Evolutionary conservation across 2,797 vertebrate species (phyloP), one percentile per base, ranked within the genome.

Genomic region (Lemur catta): DNA sequence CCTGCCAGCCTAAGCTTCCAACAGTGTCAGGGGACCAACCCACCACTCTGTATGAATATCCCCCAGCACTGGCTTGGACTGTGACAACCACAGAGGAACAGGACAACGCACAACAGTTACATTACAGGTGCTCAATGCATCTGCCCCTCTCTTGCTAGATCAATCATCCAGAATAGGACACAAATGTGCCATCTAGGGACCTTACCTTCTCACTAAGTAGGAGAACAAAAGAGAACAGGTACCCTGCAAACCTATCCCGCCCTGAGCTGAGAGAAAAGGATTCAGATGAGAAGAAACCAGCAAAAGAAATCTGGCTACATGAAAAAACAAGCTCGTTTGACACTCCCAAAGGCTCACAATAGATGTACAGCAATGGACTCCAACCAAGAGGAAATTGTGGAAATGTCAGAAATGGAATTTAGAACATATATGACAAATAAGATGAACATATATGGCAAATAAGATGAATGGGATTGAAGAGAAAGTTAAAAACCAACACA

Each of bases 221-320:
- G 63, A 65, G 33, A n/a, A 7, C 63, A n/a, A n/a, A 65, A 33
- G 63, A 65, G 17, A 65, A n/a, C 3, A n/a, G n/a, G 15, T 9
- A 6, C 0, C 7, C 15, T n/a, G 17, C 33, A 65, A n/a, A n/a
- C 33, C 33, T n/a, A 65, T n/a, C n/a, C n/a, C 3, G 4, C 3
- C 2, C 3, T 65, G 63, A n/a, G 7, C 63, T 18, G 8, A n/a
- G 33, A n/a, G 8, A 8, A 65, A 15, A 33, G 30, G 15, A n/a
- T 65, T 65, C 33, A 65, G 7, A 65, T n/a, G 7, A 18, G 15
- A 65, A 65, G 33, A 65, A 65, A 65, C 15, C 63, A 65, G 17
- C 15, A 65, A n/a, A 18, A 65, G 63, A 18, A 65, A n/a, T n/a
- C 63, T 65, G 63, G 63, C 17, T n/a, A 65, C 7, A 18, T n/a